These are phyloP conservation scores for Ips typographus DNA, from an alignment of 1,140 invertebrate species.

Conservation along the genomic window DNA sequence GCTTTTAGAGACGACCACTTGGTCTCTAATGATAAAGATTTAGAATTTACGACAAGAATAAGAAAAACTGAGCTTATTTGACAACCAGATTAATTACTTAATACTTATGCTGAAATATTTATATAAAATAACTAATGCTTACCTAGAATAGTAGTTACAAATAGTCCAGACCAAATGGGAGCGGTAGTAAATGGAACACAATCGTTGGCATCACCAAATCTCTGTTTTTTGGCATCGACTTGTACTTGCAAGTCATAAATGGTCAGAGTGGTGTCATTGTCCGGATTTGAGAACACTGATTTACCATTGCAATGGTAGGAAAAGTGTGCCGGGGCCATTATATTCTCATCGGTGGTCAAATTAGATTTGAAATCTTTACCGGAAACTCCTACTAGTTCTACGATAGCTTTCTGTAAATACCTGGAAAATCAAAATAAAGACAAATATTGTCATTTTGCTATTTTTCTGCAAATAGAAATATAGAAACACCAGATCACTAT, in stretches of 20 bases:
- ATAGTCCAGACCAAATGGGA: conserved; percentile 76
- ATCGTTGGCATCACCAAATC: conserved; percentile 64
- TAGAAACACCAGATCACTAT: no score
- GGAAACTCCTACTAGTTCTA: conserved; percentile 37
- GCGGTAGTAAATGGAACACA: conserved; percentile 78
- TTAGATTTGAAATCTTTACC: conserved; percentile 30
- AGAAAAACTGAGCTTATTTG: no score
- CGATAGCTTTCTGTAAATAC: conserved; percentile 29
- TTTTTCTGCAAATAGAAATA: no score
- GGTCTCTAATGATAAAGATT: no score
- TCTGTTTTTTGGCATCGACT: conserved; percentile 47
- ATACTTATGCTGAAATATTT: background rate
- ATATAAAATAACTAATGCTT: background rate
- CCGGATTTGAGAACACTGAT: conserved; percentile 46
- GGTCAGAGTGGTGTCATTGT: conserved; percentile 42
- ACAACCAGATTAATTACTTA: no score
- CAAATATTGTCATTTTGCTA: background rate
- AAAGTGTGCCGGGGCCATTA: conserved; percentile 54
- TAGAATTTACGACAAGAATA: no score
- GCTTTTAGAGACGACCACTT: no score
- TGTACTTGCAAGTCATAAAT: conserved; percentile 56
- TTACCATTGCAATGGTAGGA: conserved; percentile 58
- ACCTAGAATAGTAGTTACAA: conserved; percentile 65
- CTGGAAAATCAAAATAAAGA: background rate
- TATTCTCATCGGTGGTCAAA: conserved; percentile 42